Conservation (phyloP, 1,140 invertebrate genomes). For the Anastrepha obliqua region DNA sequence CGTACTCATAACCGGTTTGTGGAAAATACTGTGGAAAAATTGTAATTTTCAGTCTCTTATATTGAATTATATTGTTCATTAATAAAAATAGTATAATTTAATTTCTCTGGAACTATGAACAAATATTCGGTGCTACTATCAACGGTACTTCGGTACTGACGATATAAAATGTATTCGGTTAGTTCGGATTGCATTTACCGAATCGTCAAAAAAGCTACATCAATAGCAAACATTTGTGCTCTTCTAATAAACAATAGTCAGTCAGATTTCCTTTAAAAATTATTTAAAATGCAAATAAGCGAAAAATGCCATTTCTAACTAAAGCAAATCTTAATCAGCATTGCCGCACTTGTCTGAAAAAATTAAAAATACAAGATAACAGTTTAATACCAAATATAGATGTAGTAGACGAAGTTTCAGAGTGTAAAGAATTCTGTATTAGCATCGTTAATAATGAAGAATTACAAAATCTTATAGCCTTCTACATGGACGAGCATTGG, state of each 20-base stretch:
- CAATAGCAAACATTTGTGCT: background rate
- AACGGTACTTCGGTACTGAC: too few species aligned
- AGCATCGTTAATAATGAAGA: background rate
- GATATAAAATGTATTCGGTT: background rate
- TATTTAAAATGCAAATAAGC: background rate
- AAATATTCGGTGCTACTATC: too few species aligned
- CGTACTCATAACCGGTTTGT: too few species aligned
- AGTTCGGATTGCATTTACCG: background rate
- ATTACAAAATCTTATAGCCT: background rate
- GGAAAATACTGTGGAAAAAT: too few species aligned
- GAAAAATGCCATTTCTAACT: background rate
- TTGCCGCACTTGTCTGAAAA: conserved; percentile 5
- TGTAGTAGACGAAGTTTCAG: background rate
- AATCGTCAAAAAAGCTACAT: background rate
- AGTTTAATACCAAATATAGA: background rate
- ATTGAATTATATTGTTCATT: too few species aligned
- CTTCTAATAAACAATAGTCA: background rate
- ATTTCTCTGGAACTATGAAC: too few species aligned
- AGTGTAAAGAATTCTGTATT: background rate
- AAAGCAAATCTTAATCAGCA: conserved; percentile 10
- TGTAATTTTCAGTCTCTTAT: too few species aligned
- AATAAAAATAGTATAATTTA: too few species aligned
- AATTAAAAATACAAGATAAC: background rate
- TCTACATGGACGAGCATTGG: background rate
- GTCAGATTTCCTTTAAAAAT: background rate